Base-by-base conservation (phyloP, 2,888 invertebrate genomes). In the Girardia tigrina region DNA sequence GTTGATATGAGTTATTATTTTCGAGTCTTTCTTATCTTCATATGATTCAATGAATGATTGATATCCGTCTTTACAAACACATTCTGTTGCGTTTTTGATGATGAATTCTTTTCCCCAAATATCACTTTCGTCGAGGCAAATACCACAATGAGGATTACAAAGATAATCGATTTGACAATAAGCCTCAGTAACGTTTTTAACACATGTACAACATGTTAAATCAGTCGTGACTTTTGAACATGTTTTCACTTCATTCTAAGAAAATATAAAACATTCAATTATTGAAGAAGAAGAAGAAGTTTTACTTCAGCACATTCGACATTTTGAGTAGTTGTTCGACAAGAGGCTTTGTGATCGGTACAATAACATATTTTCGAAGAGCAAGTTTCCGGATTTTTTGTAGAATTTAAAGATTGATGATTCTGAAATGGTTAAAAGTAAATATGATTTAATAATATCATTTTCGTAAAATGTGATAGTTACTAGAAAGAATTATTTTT, bases 131-230 rank as follows among this genome's bases (percentile, higher is more conserved):
- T 56, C 56, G 23, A 56, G 56, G n/a, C 56, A 56, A 2, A 12
- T 4, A 12, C 56, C 56, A 16, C 56, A 56, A 56, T 56, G 56
- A 16, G 56, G 56, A 56, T 56, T 56, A 56, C 56, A 56, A 23
- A 56, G 56, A 56, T 56, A 56, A 56, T 56, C 56, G 4, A 56
- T 56, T 56, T 56, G 56, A n/a, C 56, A 56, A 8, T 56, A 16
- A 20, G n/a, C 4, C 4, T 8, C 23, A 20, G 56, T 4, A 4
- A 20, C 4, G 23, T 56, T n/a, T 16, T 4, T 4, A 20, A 56
- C 4, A 56, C 56, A 56, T 20, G n/a, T 56, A 23, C 56, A 56
- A 56, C 56, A 56, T 16, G n/a, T 23, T 4, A 56, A 4, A 8
- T 56, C 2, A 2, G n/a, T n/a, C 6, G 6, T 56, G 6, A 56